Base-by-base conservation (phyloP, 2,797 vertebrate genomes). In the Rhinella marina region DNA sequence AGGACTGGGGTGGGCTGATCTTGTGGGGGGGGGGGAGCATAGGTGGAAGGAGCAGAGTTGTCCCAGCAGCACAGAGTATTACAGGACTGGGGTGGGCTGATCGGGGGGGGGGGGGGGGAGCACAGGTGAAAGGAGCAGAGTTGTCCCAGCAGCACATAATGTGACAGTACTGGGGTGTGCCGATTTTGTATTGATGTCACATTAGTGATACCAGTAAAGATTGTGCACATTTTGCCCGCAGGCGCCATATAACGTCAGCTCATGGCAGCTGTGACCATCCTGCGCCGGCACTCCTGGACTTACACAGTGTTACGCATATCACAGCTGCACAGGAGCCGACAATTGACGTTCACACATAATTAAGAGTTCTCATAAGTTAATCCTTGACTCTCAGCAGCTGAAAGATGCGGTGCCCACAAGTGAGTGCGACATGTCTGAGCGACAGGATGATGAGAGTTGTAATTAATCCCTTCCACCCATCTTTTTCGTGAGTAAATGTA, bases 381-480 rank as follows among this genome's bases (percentile, higher is more conserved):
- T 75, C 72, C 41, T n/a, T 1, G 10, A 13, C 72, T 16, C 72
- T 75, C 11, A 14, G 72, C 11, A 50, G 72, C 19, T 73, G 70
- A 73, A 73, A 21, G 70, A 73, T 1, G 2, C 29, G 29, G 19
- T 19, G 5, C 21, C 32, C 8, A 4, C 25, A n/a, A 41, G 7
- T 10, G 10, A 48, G 41, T 50, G 72, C 1, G 17, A 75, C 48
- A 75, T 75, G 72, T 75, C 32, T 50, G 72, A 6, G 72, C 52
- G 72, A 50, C 72, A 21, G 72, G 72, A 75, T 50, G 72, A 75
- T 52, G 72, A 75, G 41, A 23, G 72, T 52, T 75, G 72, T 75
- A 50, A 75, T 50, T 52, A n/a, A 52, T 75, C 21, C 21, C 72
- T 23, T 73, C 68, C 68, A 9, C 68, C 16, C 16, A 10, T 72